Evolutionary conservation across 2,797 vertebrate species (phyloP).

Genomic region (Hephaestus fuliginosus): DNA sequence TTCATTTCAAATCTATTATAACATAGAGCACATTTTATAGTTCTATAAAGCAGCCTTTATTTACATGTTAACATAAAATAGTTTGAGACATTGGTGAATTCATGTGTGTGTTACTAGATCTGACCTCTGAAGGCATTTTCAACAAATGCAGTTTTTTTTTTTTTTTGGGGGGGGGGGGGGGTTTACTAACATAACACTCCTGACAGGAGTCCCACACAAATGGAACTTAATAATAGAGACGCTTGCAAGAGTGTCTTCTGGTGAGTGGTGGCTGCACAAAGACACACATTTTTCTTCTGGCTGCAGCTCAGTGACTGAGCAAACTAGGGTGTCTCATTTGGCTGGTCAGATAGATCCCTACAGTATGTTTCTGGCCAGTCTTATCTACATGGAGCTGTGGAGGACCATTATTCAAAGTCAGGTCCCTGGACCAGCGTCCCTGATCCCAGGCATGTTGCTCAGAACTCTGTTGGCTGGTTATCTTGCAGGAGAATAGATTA

Average conservation of each 20-base stretch:
- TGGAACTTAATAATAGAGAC: slow-evolving; percentile 42
- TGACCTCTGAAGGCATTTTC: no score
- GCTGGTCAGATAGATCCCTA: slow-evolving; percentile 67
- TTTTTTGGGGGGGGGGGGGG: no score
- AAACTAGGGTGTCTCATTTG: slow-evolving; percentile 71
- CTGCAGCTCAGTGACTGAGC: slow-evolving; percentile 64
- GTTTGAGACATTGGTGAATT: not conserved
- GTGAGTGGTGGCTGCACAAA: slow-evolving; percentile 30
- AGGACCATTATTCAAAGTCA: slow-evolving; percentile 76
- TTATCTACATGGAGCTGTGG: slow-evolving; percentile 67
- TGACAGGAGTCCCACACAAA: not conserved
- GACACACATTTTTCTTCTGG: slow-evolving; percentile 62
- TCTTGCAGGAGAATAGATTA: slow-evolving; percentile 55
- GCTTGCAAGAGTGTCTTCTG: slow-evolving; percentile 14
- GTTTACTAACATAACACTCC: not conserved
- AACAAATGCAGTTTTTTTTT: not conserved
- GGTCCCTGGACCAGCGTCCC: slow-evolving; percentile 41
- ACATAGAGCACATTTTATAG: not conserved
- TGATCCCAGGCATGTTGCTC: slow-evolving; percentile 47
- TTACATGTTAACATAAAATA: not conserved
- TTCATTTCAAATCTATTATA: not conserved
- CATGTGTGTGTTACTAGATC: not conserved
- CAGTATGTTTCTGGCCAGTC: slow-evolving; percentile 56
- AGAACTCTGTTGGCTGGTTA: slow-evolving; percentile 44
- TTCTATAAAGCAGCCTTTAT: not conserved